These are phyloP conservation scores for Brachionus koreanus DNA, from an alignment of 1,140 invertebrate species.

Conservation along the genomic window DNA sequence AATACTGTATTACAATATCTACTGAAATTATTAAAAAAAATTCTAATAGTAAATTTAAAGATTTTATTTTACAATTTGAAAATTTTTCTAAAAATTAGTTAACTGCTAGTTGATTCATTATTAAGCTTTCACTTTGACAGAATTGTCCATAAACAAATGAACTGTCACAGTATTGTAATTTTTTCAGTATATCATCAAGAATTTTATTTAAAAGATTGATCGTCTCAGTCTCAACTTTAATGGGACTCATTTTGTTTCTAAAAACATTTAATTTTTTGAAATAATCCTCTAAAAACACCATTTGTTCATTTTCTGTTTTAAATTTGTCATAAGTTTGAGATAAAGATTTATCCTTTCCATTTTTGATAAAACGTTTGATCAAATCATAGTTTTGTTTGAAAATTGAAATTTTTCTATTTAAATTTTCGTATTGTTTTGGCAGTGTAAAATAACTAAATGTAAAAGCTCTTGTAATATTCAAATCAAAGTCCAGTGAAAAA, in stretches of 20 bases:
- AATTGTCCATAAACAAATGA: background rate
- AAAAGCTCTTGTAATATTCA: background rate
- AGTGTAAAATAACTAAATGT: background rate
- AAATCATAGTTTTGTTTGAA: conserved; percentile 1
- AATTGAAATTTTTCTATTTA: background rate
- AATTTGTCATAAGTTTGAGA: background rate
- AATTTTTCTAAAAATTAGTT: background rate
- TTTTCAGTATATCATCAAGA: background rate
- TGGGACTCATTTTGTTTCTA: background rate
- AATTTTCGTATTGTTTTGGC: background rate
- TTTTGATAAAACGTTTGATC: background rate
- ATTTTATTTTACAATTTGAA: no score
- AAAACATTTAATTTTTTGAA: background rate
- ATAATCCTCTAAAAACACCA: background rate
- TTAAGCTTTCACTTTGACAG: background rate
- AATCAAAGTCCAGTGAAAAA: background rate
- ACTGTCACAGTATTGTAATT: background rate
- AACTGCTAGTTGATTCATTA: background rate
- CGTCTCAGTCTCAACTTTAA: background rate
- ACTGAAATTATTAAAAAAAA: no score
- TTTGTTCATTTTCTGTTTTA: background rate
- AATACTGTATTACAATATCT: no score
- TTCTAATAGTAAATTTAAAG: no score
- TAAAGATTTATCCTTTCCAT: background rate
- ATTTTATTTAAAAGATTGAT: background rate